phyloP scores from a whole-genome alignment of 1,140 invertebrate genomes.

The Bombus huntii region DNA sequence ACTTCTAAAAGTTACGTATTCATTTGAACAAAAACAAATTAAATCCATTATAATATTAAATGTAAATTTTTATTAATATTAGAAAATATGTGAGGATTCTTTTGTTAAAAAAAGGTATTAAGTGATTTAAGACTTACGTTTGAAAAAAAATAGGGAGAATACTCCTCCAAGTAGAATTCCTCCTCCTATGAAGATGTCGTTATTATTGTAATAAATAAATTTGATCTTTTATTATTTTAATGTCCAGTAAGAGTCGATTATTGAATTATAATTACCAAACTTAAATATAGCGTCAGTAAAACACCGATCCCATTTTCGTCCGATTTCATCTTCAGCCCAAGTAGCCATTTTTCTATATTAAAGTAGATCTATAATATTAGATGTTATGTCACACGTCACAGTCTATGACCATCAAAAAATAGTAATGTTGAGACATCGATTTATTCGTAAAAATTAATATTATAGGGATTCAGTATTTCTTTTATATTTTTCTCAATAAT shows the following conservation, averaged over 20 bases:
- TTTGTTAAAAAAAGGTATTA: slow-evolving; percentile 17
- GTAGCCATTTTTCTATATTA: slow-evolving; percentile 76
- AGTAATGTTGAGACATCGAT: neutral
- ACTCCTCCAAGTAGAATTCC: slow-evolving; percentile 87
- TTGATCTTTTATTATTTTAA: neutral
- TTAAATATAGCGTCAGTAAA: slow-evolving; percentile 81
- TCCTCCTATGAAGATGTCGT: slow-evolving; percentile 83
- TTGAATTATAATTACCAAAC: slow-evolving; percentile 75
- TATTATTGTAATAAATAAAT: slow-evolving; percentile 15
- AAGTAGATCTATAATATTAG: slow-evolving; percentile 34
- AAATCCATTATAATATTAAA: neutral
- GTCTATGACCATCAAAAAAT: neutral
- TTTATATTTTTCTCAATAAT: slow-evolving; percentile 6
- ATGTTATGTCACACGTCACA: slow-evolving; percentile 56
- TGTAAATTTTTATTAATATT: neutral
- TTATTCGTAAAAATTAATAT: neutral
- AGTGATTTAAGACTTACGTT: slow-evolving; percentile 76
- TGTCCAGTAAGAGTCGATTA: neutral
- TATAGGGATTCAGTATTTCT: slow-evolving; percentile 3
- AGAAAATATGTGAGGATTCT: neutral
- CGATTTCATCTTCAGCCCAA: slow-evolving; percentile 81
- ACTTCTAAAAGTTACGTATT: neutral
- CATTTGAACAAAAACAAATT: neutral
- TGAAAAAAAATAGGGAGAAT: slow-evolving; percentile 87
- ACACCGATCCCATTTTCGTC: slow-evolving; percentile 83